Conservation (phyloP, 2,113 vertebrate species). For the Peromyscus californicus region DNA sequence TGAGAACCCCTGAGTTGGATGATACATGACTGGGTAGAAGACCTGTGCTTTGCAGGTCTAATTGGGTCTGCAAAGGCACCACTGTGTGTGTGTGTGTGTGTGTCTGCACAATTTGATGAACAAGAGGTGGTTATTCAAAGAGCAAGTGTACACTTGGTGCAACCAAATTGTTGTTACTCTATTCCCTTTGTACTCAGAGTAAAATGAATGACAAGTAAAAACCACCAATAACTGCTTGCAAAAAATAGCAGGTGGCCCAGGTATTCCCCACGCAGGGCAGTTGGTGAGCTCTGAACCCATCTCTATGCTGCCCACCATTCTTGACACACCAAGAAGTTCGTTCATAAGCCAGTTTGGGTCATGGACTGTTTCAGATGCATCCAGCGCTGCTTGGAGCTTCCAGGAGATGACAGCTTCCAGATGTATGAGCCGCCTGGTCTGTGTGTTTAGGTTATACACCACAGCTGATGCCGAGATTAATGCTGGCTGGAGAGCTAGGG, state of each 20-base stretch:
- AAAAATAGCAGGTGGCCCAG: neutral
- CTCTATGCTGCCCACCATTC: constrained; percentile 11
- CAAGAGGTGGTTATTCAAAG: neutral
- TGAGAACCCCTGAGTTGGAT: neutral
- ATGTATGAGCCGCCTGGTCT: constrained; percentile 92
- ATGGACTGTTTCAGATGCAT: constrained; percentile 81
- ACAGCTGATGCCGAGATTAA: constrained; percentile 97
- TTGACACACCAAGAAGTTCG: constrained; percentile 67
- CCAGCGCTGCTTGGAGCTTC: constrained; percentile 86
- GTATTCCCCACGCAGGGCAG: neutral
- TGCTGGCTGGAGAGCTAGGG: constrained; percentile 93
- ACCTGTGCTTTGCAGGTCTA: neutral
- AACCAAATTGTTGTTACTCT: neutral
- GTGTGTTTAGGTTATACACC: constrained; percentile 95
- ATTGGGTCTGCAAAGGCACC: neutral
- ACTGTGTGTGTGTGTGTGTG: neutral
- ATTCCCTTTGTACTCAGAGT: neutral
- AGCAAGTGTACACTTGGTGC: neutral
- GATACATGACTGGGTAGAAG: neutral
- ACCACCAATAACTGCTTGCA: neutral
- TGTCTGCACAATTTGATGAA: neutral
- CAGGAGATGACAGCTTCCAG: constrained; percentile 95
- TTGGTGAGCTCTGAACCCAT: neutral
- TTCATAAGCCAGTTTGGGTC: constrained; percentile 67
- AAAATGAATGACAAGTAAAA: neutral